Base-by-base conservation (phyloP, 2,797 vertebrate genomes). In the Rousettus madagascariensis region DNA sequence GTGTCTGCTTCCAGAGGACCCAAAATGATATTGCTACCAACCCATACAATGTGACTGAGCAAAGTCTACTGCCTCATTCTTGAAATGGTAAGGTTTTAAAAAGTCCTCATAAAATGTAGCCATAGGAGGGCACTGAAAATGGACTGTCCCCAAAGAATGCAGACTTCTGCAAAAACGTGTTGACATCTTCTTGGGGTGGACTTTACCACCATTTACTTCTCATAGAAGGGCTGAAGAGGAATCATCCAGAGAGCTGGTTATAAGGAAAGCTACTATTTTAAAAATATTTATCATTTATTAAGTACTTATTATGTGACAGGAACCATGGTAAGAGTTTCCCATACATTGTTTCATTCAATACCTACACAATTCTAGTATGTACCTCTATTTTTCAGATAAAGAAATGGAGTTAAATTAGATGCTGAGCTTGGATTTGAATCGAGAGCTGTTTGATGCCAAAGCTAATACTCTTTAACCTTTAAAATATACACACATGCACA, bases 271-370 rank as follows among this genome's bases (percentile, higher is more conserved):
- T 95, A 91, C 41, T 86, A 72, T 77, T 96, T 92, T 87, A 93
- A 96, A 97, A 97, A 95, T 96, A 95, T 68, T 94, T 82, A 93
- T 89, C 68, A 96, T 91, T 95, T 95, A 95, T 91, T 95, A 87
- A 85, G 51, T 90, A 92, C 77, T 91, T 84, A 75, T 49, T 71
- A 96, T 59, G 83, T 95, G 92, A 90, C 93, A 96, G 85, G 82
- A 95, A 95, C 72, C 61, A 83, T 19, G 86, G 86, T 74, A 95
- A 96, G 75, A 94, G 88, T 71, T 96, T 96, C 80, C 66, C 61
- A 84, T 57, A 91, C 75, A 95, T 66, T 80, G n/a, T 93, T 94
- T 86, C 86, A 86, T 90, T 94, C 66, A 80, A 33, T 88, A 66
- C 90, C 91, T 95, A 96, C 26, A 95, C 28, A 96, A 82, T 49